These are phyloP conservation scores for Cossypha heuglini DNA, from an alignment of 2,797 vertebrate genomes.

Conservation along the genomic window DNA sequence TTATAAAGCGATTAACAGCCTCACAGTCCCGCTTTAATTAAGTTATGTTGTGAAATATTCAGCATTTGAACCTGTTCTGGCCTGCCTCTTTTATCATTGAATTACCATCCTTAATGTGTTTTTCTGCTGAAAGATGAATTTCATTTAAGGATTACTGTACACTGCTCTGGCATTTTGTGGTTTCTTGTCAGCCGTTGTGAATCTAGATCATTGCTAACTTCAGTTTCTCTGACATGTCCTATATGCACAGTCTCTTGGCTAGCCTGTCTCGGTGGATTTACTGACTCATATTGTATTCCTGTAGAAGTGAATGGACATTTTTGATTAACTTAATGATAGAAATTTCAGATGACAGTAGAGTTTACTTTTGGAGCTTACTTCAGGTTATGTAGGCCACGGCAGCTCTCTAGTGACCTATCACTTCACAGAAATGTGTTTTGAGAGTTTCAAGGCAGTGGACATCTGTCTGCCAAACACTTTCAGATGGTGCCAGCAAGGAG, in stretches of 20 bases:
- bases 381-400: conserved; percentile 36
- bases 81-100: conserved; percentile 70
- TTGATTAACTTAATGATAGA: conserved; percentile 67
- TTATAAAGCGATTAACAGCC: conserved; percentile 75
- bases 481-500: neutral
- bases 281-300: conserved; percentile 52
- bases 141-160: conserved; percentile 65
- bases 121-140: conserved; percentile 71
- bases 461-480: conserved; percentile 30
- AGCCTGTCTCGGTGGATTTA: conserved; percentile 68
- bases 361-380: conserved; percentile 56
- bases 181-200: conserved; percentile 60
- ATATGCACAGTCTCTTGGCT: conserved; percentile 66
- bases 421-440: conserved; percentile 38
- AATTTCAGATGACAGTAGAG: conserved; percentile 65
- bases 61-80: conserved; percentile 77
- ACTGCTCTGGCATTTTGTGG: conserved; percentile 57
- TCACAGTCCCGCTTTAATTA: conserved; percentile 76
- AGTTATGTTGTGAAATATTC: conserved; percentile 76
- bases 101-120: conserved; percentile 73
- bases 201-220: conserved; percentile 60
- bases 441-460: conserved; percentile 21
- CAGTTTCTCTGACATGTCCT: conserved; percentile 64
- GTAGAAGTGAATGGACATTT: conserved; percentile 57
- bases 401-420: conserved; percentile 24